phyloP scores from a whole-genome alignment of 2,113 vertebrate genomes.

The Cairina moschata region DNA sequence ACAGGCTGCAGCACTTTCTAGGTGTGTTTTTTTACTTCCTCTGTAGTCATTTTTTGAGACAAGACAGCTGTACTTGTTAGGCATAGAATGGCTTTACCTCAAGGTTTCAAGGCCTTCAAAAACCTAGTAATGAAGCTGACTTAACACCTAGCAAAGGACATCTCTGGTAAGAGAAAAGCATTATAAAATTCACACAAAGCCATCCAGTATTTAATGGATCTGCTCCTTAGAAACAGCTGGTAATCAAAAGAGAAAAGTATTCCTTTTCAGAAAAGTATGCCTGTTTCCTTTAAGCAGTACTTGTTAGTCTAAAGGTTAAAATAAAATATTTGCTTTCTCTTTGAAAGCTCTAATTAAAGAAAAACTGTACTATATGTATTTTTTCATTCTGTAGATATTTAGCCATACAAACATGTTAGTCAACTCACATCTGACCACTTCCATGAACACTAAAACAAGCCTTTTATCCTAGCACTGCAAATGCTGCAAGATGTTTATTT shows the following conservation, averaged over 20 bases:
- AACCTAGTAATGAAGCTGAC: not conserved
- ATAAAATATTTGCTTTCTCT: not conserved
- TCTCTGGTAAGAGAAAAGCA: not conserved
- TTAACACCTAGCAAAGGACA: not conserved
- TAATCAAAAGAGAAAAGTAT: not conserved
- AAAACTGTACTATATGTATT: rapidly evolving
- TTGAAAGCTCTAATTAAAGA: not conserved
- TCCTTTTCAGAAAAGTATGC: not conserved
- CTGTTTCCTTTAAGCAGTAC: not conserved
- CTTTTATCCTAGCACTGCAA: not conserved
- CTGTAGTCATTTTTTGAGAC: not conserved
- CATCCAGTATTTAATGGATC: not conserved
- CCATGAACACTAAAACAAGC: not conserved
- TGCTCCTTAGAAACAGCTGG: not conserved
- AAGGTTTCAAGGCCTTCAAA: not conserved
- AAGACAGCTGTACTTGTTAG: not conserved
- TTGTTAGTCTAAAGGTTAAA: not conserved
- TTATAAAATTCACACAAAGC: not conserved
- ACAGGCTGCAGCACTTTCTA: not conserved
- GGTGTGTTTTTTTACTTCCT: not conserved
- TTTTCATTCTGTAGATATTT: not conserved
- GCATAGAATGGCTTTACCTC: not conserved
- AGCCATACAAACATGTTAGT: not conserved
- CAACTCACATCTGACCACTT: not conserved
- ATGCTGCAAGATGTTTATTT: not conserved